phyloP scores from a whole-genome alignment of 1,140 invertebrate genomes.

The Fopius arisanus region DNA sequence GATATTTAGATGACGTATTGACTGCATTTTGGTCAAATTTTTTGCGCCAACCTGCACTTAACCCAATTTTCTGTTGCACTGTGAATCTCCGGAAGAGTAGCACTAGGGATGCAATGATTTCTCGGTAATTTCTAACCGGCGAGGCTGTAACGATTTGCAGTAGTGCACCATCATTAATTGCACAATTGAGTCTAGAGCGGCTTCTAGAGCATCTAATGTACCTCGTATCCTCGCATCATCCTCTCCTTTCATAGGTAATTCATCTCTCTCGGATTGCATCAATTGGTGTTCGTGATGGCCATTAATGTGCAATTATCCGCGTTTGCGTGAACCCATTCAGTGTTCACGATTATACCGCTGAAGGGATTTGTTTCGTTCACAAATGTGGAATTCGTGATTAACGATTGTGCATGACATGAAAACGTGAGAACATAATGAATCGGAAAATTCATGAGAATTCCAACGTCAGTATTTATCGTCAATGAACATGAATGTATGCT shows the following conservation, averaged over 20 bases:
- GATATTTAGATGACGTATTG: neutral
- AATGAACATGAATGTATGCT: neutral
- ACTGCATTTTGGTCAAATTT: neutral
- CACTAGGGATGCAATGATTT: neutral
- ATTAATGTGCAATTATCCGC: slow-evolving; percentile 38
- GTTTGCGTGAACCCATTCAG: slow-evolving; percentile 33
- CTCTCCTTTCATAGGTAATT: slow-evolving; percentile 24
- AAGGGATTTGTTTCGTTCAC: neutral
- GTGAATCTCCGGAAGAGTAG: neutral
- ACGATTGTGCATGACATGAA: neutral
- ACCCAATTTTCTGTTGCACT: neutral
- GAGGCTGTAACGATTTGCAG: slow-evolving; percentile 9
- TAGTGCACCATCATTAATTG: slow-evolving; percentile 34
- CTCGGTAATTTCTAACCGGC: slow-evolving; percentile 1
- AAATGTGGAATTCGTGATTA: neutral
- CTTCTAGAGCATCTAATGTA: neutral
- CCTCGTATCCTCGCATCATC: slow-evolving; percentile 17
- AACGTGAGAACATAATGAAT: neutral
- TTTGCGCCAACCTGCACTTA: neutral
- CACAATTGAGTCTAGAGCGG: slow-evolving; percentile 28
- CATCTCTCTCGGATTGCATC: slow-evolving; percentile 22
- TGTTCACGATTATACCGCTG: neutral
- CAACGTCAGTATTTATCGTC: neutral
- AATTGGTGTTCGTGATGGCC: slow-evolving; percentile 32
- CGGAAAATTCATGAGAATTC: neutral